Base-by-base conservation (phyloP, 2,888 invertebrate species). In the Drosophila paracracens region DNA sequence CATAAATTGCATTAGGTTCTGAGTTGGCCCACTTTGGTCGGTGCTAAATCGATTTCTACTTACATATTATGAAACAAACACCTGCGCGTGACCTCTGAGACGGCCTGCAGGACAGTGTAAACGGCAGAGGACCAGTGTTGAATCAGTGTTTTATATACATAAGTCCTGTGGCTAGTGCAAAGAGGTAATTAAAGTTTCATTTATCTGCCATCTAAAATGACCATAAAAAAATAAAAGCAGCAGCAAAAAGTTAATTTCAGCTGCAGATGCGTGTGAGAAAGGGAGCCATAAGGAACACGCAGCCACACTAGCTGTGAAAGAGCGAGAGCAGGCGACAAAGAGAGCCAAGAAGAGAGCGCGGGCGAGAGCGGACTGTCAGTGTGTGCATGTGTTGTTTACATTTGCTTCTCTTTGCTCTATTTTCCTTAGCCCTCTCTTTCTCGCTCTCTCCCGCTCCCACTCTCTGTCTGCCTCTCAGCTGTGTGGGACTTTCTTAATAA, bases 21-120 rank as follows among this genome's bases (percentile, higher is more conserved):
- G 10, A 21, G 29, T 60, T 81, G 80, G 69, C 84, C 69, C 74
- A 82, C 63, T 70, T 78, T 54, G 21, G 54, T 27, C 27, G 35
- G 75, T 46, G 70, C 64, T 54, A 67, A 83, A 87, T 89, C 89
- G 89, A 89, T 87, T 78, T 79, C 64, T 59, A 67, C 64, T 58
- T 71, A 51, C 68, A 72, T 85, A 87, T 89, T 87, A 89, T 89
- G 89, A 87, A 87, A 89, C 89, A 81, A 87, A 89, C 89, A 82
- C 76, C 74, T 69, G 65, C 74, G 66, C 74, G 70, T 57, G 63
- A 74, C 64, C 70, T 64, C 70, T 76, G 57, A 69, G 38, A 43
- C 54, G 50, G 69, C 2, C 62, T 52, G 66, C 79, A 67, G 68
- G 54, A 70, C 51, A 69, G 68, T 67, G 61, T 58, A n/a, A 65